phyloP scores from a whole-genome alignment of 2,113 vertebrate species.

The Fregetta grallaria region DNA sequence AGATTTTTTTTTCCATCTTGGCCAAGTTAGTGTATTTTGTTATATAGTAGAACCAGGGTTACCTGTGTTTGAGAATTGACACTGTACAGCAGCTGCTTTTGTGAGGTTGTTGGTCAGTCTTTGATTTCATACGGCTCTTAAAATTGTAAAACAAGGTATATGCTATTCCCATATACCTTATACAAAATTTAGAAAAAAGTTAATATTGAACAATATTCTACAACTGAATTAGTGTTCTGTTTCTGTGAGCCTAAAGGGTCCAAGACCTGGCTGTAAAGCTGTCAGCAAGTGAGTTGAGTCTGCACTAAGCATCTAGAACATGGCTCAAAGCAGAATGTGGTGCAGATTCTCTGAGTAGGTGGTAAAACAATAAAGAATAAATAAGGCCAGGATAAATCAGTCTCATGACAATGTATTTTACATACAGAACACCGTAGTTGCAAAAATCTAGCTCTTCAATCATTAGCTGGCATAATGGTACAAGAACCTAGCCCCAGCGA shows the following conservation, averaged over 20 bases:
- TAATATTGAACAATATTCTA: neutral
- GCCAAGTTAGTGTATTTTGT: neutral
- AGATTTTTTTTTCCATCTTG: neutral
- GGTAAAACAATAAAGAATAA: neutral
- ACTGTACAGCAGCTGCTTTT: neutral
- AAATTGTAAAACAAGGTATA: neutral
- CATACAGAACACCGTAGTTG: accelerated
- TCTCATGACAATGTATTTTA: neutral
- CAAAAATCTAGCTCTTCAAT: neutral
- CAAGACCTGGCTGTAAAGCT: neutral
- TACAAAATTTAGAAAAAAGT: neutral
- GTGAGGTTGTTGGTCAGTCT: neutral
- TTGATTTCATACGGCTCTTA: neutral
- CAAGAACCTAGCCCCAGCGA: neutral
- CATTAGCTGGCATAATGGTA: neutral
- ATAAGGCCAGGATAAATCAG: neutral
- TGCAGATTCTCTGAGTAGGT: neutral
- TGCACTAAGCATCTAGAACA: neutral
- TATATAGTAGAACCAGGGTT: neutral
- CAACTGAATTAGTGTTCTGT: neutral
- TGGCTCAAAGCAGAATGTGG: neutral
- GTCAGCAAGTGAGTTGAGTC: neutral
- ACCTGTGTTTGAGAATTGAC: neutral
- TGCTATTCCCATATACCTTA: neutral
- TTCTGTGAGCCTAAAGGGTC: neutral